Evolutionary conservation across 2,888 invertebrate species (phyloP).

Genomic region (Euplexia lucipara): DNA sequence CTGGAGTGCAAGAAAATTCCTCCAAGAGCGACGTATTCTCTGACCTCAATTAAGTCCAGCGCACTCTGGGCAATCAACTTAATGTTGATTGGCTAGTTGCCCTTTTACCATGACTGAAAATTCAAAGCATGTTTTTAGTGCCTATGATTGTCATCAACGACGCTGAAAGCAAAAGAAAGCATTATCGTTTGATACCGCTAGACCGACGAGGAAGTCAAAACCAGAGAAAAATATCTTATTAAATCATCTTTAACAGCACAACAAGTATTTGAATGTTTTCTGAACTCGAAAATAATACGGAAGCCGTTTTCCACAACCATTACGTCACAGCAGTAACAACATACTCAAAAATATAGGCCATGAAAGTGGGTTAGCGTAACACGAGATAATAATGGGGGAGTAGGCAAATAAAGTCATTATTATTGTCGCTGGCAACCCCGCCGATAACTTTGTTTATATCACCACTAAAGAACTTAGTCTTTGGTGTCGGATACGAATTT

Average conservation of each 20-base stretch:
- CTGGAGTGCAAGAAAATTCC: too few species aligned
- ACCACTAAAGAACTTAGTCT: slow-evolving; percentile 36
- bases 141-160: too few species aligned
- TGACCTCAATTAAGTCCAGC: too few species aligned
- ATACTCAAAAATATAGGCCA: slow-evolving; percentile 53
- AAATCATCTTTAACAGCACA: neutral
- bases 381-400: slow-evolving; percentile 53
- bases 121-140: too few species aligned
- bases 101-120: too few species aligned
- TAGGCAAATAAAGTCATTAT: slow-evolving; percentile 60
- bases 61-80: too few species aligned
- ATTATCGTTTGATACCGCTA: too few species aligned
- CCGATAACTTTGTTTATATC: slow-evolving; percentile 49
- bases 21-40: too few species aligned
- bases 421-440: slow-evolving; percentile 39
- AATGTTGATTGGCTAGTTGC: too few species aligned
- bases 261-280: neutral
- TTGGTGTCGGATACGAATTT: slow-evolving; percentile 33
- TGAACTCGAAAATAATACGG: slow-evolving; percentile 20
- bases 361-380: slow-evolving; percentile 59
- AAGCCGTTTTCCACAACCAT: slow-evolving; percentile 24
- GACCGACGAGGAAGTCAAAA: too few species aligned
- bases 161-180: too few species aligned
- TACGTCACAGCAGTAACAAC: slow-evolving; percentile 38
- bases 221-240: too few species aligned